Percentiles rank a stretch among this genome's conserved stretches.
phyloP scores from a whole-genome alignment of 2,888 invertebrate species.

The Tortricodes alternella region DNA sequence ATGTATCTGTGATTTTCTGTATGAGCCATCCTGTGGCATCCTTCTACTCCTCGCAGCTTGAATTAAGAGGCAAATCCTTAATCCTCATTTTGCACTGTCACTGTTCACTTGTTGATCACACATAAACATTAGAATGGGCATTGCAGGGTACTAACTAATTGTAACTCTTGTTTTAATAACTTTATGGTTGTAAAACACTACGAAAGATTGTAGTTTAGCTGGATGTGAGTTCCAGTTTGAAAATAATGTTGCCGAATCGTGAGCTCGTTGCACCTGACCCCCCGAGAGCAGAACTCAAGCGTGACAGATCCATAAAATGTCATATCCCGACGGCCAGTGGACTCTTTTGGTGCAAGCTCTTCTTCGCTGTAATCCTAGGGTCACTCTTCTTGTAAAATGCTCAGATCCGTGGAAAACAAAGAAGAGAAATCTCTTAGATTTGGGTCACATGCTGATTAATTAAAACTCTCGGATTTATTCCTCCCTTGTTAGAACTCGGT shows the following conservation, averaged over 20 bases:
- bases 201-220: neutral
- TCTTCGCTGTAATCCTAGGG: slow-evolving; percentile 33
- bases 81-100: slow-evolving; percentile 51
- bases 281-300: slow-evolving; percentile 65
- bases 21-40: slow-evolving; percentile 82
- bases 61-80: slow-evolving; percentile 48
- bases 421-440: slow-evolving; percentile 80
- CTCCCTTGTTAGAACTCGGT: slow-evolving; percentile 20
- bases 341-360: slow-evolving; percentile 32
- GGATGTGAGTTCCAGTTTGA: slow-evolving; percentile 27
- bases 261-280: slow-evolving; percentile 57
- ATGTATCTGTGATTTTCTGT: slow-evolving; percentile 86
- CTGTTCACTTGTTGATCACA: slow-evolving; percentile 32
- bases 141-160: slow-evolving; percentile 1
- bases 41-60: slow-evolving; percentile 56
- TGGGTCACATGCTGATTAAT: slow-evolving; percentile 81
- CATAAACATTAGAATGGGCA: slow-evolving; percentile 19
- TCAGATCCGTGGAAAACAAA: slow-evolving; percentile 58
- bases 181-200: slow-evolving; percentile 1
- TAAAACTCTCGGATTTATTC: slow-evolving; percentile 41
- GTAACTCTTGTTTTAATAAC: slow-evolving; percentile 1
- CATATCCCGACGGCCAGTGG: slow-evolving; percentile 44
- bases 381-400: slow-evolving; percentile 42
- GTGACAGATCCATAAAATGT: slow-evolving; percentile 62
- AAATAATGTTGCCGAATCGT: slow-evolving; percentile 33